Evolutionary conservation across 2,797 vertebrate species (phyloP).

Genomic region (Hylomyscus alleni): DNA sequence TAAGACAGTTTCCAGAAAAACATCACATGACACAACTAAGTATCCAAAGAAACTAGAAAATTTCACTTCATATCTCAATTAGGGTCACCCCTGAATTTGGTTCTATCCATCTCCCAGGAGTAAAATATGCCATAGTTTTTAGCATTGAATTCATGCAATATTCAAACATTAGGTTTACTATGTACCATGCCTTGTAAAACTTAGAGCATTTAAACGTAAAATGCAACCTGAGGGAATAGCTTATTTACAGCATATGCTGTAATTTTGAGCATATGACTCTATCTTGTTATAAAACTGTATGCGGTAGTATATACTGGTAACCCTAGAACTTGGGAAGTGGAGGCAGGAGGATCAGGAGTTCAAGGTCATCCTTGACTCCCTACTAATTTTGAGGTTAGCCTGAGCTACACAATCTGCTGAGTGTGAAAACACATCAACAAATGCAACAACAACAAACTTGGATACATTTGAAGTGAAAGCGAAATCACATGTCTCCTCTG

Average conservation of each 20-base stretch:
- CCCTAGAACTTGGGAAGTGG: not conserved
- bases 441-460: not conserved
- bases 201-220: not conserved
- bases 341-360: not conserved
- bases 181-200: not conserved
- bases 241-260: not conserved
- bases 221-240: not conserved
- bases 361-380: not conserved
- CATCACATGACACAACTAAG: not conserved
- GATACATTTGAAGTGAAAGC: not conserved
- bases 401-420: not conserved
- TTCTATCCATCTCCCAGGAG: not conserved
- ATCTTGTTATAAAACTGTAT: not conserved
- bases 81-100: not conserved
- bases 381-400: not conserved
- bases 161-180: not conserved
- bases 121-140: not conserved
- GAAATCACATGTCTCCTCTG: not conserved
- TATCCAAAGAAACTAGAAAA: not conserved
- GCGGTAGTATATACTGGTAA: not conserved
- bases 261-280: not conserved
- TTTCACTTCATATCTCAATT: not conserved
- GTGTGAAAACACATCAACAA: not conserved
- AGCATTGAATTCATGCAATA: not conserved
- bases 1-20: not conserved